phyloP scores from a whole-genome alignment of 1,140 invertebrate genomes.

The Globodera rostochiensis region DNA sequence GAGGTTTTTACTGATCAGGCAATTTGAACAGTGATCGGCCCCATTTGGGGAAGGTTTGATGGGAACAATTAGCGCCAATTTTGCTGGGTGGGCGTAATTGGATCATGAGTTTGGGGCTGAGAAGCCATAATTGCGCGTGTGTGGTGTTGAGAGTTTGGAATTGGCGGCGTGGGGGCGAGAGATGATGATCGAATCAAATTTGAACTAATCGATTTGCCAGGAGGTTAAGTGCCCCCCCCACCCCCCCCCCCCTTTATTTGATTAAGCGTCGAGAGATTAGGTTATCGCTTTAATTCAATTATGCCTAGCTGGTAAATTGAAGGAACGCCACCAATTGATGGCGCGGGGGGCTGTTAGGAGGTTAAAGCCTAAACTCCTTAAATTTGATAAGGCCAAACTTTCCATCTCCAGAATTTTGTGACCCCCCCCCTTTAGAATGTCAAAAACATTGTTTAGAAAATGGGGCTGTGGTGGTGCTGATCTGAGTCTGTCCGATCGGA shows the following conservation, averaged over 20 bases:
- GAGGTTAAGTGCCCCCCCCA: neutral
- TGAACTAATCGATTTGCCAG: constrained; percentile 13
- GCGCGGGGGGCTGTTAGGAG: neutral
- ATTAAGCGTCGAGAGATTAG: constrained; percentile 26
- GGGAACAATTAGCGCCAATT: neutral
- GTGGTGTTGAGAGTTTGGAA: neutral
- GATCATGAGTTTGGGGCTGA: constrained; percentile 7
- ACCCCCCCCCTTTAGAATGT: neutral
- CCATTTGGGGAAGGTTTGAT: neutral
- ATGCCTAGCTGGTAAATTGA: neutral
- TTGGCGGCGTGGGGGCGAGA: neutral
- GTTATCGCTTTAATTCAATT: constrained; percentile 28
- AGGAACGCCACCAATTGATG: neutral
- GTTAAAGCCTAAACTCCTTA: too few species aligned
- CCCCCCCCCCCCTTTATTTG: neutral
- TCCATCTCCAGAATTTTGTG: neutral
- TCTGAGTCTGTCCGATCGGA: neutral
- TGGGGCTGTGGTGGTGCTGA: neutral
- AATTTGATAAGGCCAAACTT: too few species aligned
- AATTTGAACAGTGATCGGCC: neutral
- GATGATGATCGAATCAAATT: constrained; percentile 17
- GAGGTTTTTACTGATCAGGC: neutral
- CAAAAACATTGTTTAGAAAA: neutral
- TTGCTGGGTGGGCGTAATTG: constrained; percentile 6
- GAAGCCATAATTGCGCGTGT: neutral